Evolutionary conservation across 2,113 vertebrate species (phyloP), one percentile per base, ranked within the genome.

Genomic region (Mandrillus leucophaeus): DNA sequence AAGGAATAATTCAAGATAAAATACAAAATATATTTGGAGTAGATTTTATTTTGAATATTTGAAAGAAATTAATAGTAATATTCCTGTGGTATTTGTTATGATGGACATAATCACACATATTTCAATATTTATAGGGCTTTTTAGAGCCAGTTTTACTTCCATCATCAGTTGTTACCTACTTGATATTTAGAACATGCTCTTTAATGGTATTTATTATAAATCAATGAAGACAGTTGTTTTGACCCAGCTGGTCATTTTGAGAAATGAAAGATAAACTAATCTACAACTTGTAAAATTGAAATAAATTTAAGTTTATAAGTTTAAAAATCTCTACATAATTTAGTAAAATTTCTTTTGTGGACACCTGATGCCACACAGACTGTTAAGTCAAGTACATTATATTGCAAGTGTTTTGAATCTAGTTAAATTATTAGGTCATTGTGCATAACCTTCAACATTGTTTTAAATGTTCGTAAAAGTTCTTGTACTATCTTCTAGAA

Each of bases 151-250:
- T 61, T 70, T 97, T 88, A 66, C 9, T 55, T 90, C 22, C 90
- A 73, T 68, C 6, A 88, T 66, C 52, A 78, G 18, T 30, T 93
- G 68, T 64, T 90, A 4, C 43, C 32, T 90, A 12, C 16, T 81
- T 93, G 82, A 90, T 90, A 93, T 68, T 87, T 79, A 88, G 16
- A 40, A 79, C 50, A 73, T 57, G 38, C 10, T 82, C 30, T 87
- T 94, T 64, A 93, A 66, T 50, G 8, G 12, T 79, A 90, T 64
- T 93, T 89, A 76, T 90, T 87, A 82, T 52, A 76, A 94, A 57
- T 78, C 32, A 92, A n/a, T 85, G 6, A 95, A 96, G 95, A 57
- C 7, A 50, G 50, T 50, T 84, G 22, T 88, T 78, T 96, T 81
- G 73, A 92, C 30, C 84, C 3, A 81, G 40, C 5, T 84, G 30